Evolutionary conservation across 2,113 vertebrate genomes (phyloP), one percentile per base, ranked within the genome.

Genomic region (Macroglossus sobrinus): DNA sequence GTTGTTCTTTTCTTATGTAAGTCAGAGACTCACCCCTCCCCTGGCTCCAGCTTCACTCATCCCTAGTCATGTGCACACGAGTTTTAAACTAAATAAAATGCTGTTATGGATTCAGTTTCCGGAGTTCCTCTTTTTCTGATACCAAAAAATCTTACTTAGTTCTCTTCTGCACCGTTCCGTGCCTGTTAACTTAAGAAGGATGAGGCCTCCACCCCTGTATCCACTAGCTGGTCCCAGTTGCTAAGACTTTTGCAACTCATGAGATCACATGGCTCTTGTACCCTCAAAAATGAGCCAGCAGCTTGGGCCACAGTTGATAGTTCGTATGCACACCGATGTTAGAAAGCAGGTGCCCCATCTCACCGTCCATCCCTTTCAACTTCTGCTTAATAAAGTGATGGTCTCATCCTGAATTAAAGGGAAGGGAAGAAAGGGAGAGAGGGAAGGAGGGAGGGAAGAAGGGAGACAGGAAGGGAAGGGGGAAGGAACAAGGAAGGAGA

Each of bases 131-230:
- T 82, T 68, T 68, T 55, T 22, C 59, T 38, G 4, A 28, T 19
- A 12, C 5, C 61, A 40, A 35, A 66, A 33, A 15, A 26, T 50
- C 63, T 40, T 33, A 13, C 6, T 57, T 35, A 3, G 2, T 84
- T 84, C 26, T 75, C 28, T 53, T 18, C 12, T 4, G 53, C 5
- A 33, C 18, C 35, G 2, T 24, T 35, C 78, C 64, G 3, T 33
- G 63, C 74, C 50, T 59, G 14, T 47, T 19, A 18, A 40, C 43
- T 63, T 21, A 22, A 68, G 35, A 79, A n/a, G 24, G 40, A 35
- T 1, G 9, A 8, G 7, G 1, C 21, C 10, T 43, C 21, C 19
- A 12, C 33, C 61, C 43, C 22, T 12, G 0, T 1, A 47, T 18
- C 40, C 35, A 22, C 30, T 2, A 2, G 16, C 21, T 4, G 6